phyloP scores from a whole-genome alignment of 2,888 invertebrate genomes.

The Netelia fuscicornis region DNA sequence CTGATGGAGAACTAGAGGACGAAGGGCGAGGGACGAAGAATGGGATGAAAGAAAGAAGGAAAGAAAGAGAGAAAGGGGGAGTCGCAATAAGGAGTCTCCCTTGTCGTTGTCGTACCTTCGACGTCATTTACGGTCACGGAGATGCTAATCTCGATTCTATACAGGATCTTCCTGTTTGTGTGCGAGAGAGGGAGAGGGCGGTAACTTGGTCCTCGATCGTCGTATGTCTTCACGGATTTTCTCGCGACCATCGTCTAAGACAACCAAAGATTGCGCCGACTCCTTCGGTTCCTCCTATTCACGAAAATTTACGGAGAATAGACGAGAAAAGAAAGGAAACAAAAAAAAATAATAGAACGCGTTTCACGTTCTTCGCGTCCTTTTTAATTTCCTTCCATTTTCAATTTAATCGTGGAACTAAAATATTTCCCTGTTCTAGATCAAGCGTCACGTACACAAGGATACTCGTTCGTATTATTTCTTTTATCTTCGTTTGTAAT shows the following conservation, averaged over 20 bases:
- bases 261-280: constrained; percentile 44
- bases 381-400: too few relatives aligned
- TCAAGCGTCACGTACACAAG: too few relatives aligned
- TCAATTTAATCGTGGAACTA: too few relatives aligned
- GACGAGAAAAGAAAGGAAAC: constrained; percentile 28
- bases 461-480: too few relatives aligned
- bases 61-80: not conserved
- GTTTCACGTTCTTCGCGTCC: not conserved
- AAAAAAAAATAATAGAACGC: constrained; percentile 8
- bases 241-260: not conserved
- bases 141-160: constrained; percentile 59
- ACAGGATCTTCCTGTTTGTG: not conserved
- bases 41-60: constrained; percentile 4
- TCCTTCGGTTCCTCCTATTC: constrained; percentile 8
- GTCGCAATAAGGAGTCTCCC: constrained; percentile 10
- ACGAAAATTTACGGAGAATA: constrained; percentile 42
- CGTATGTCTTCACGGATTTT: constrained; percentile 25
- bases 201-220: constrained; percentile 40
- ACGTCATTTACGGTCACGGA: constrained; percentile 61
- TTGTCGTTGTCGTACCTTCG: constrained; percentile 52
- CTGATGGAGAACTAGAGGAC: constrained; percentile 43
- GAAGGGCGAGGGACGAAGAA: constrained; percentile 33
- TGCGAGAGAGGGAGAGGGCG: not conserved
- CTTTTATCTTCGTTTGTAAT: too few relatives aligned
- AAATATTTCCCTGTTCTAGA: too few relatives aligned